Base-by-base conservation (phyloP, 2,888 invertebrate genomes). In the Drosophila koepferae region DNA sequence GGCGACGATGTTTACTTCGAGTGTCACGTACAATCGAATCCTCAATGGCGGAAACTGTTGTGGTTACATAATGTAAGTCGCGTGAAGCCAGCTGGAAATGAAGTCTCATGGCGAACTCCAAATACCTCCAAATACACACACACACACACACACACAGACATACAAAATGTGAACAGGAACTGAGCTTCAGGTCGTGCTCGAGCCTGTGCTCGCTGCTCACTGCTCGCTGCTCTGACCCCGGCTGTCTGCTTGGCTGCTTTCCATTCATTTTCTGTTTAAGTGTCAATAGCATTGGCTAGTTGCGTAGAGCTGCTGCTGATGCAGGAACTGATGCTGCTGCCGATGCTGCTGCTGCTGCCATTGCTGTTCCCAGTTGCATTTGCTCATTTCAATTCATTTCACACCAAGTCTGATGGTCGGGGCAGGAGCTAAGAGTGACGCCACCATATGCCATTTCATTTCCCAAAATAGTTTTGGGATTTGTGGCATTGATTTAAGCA, bases 1-100 rank as follows among this genome's bases (percentile, higher is more conserved):
- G 97, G 97, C 60, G 97, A 97, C 91, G 97, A 97, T 94, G 97
- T 97, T 72, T 97, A 97, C 94, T 97, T 98, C 94, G 98, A 98
- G 94, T 98, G 98, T 94, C 97, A 97, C 94, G 97, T 98, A 90
- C 96, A 96, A 91, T 96, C 98, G 87, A 97, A 97, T 94, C 98
- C 98, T 43, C 95, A 96, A 74, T 97, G 96, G 94, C 95, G 96
- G 90, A 96, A 97, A 91, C 95, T 98, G 77, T 95, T 96, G 82
- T 98, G 98, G 98, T 94, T 97, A 84, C 97, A 97, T 91, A 96
- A 97, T 91, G 97, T 97, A 93, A 96, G 97, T 96, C 87, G 77
- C 77, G 71, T 74, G 74, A 68, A 79, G 49, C 74, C 74, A 65
- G 63, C 67, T 81, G 77, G 73, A 63, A 72, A 63, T 66, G 58